Percentiles rank a stretch among this genome's conserved stretches.
Evolutionary conservation across 1,140 invertebrate genomes (phyloP).

Genomic region (Pogonomyrmex californicus): DNA sequence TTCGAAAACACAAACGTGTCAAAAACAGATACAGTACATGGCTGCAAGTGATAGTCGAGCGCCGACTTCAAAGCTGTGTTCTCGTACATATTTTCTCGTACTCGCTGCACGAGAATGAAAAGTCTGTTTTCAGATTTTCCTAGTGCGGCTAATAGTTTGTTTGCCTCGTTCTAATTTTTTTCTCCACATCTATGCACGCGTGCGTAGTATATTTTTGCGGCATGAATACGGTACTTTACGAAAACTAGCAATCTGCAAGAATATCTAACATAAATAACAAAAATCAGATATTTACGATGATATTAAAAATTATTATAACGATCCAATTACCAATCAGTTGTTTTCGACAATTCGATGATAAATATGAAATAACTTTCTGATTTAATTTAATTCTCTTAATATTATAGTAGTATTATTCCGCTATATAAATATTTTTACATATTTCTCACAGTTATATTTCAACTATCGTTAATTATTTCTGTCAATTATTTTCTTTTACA

Average conservation of each 20-base stretch:
- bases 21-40: conserved; percentile 28
- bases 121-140: conserved; percentile 50
- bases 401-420: background rate
- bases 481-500: background rate
- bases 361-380: background rate
- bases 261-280: background rate
- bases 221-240: background rate
- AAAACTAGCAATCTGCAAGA: background rate
- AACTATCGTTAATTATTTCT: background rate
- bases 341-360: conserved; percentile 7
- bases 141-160: conserved; percentile 40
- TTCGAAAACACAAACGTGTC: conserved; percentile 51
- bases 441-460: background rate
- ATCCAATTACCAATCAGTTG: background rate
- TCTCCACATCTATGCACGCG: background rate
- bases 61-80: conserved; percentile 47
- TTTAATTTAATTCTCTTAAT: background rate
- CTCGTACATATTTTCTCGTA: conserved; percentile 41
- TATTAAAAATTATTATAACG: background rate
- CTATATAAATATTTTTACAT: background rate
- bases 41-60: conserved; percentile 54
- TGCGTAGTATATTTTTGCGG: background rate
- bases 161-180: conserved; percentile 40
- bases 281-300: background rate
- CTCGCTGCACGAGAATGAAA: conserved; percentile 23